phyloP scores from a whole-genome alignment of 2,113 vertebrate genomes.

The Albula glossodonta region DNA sequence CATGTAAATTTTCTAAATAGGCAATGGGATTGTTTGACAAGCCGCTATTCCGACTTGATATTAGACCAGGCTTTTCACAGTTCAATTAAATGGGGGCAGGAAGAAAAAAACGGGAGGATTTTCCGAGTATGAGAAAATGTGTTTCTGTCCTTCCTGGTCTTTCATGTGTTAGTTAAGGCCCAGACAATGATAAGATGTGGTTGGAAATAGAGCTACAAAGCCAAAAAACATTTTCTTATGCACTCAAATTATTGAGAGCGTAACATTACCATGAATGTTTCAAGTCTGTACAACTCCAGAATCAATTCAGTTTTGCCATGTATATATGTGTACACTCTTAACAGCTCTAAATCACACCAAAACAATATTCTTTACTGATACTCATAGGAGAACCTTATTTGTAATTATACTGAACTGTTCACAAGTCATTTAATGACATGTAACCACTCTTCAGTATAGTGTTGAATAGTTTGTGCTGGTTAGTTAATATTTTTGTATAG shows the following conservation, averaged over 20 bases:
- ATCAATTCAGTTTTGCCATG: neutral
- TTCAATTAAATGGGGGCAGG: constrained; percentile 13
- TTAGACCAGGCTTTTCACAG: constrained; percentile 17
- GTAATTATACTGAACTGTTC: no score
- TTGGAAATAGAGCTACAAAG: neutral
- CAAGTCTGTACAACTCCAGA: neutral
- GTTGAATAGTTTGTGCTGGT: no score
- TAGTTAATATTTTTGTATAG: no score
- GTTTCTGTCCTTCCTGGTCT: constrained; percentile 16
- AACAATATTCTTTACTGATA: neutral
- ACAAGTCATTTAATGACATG: no score
- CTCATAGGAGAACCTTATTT: no score
- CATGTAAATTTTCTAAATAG: constrained; percentile 30
- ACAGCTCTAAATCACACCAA: neutral
- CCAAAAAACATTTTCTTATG: neutral
- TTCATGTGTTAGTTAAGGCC: constrained; percentile 10
- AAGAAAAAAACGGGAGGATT: neutral
- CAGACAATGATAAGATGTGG: neutral
- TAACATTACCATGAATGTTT: neutral
- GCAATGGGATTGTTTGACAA: constrained; percentile 19
- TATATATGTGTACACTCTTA: neutral
- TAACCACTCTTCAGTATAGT: no score
- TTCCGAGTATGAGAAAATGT: constrained; percentile 14
- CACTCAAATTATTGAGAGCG: neutral
- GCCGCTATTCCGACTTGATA: constrained; percentile 8